These are phyloP conservation scores for Pristionchus maxplancki DNA, from an alignment of 2,888 invertebrate genomes.

Conservation along the genomic window DNA sequence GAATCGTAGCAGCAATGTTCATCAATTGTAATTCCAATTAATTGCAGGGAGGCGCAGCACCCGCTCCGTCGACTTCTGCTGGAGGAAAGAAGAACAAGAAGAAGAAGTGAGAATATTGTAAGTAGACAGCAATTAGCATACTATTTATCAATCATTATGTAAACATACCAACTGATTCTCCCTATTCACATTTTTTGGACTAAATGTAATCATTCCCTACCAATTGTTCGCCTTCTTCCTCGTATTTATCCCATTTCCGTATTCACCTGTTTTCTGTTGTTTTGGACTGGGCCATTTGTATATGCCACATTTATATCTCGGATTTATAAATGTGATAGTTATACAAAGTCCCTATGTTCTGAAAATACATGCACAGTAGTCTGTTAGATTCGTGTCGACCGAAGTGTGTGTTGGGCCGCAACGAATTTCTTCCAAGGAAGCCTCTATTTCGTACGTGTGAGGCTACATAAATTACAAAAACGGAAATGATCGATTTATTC, in stretches of 20 bases:
- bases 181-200: neutral
- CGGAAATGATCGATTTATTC: conserved; percentile 40
- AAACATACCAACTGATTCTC: neutral
- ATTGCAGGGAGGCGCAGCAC: neutral
- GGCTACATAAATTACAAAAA: neutral
- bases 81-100: conserved; percentile 43
- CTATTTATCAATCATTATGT: conserved; percentile 18
- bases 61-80: neutral
- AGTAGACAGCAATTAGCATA: neutral
- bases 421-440: neutral
- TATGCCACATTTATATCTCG: neutral
- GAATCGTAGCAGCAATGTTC: no score
- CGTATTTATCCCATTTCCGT: neutral
- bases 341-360: neutral
- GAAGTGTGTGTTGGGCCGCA: neutral
- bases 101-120: conserved; percentile 35
- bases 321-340: neutral
- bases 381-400: neutral
- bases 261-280: conserved; percentile 7
- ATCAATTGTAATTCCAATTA: no score
- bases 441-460: neutral
- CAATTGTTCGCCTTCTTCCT: neutral
- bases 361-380: neutral
- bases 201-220: conserved; percentile 19
- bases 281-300: conserved; percentile 15